Conservation (phyloP, 2,113 vertebrate genomes). For the Lichenostomus cassidix region DNA sequence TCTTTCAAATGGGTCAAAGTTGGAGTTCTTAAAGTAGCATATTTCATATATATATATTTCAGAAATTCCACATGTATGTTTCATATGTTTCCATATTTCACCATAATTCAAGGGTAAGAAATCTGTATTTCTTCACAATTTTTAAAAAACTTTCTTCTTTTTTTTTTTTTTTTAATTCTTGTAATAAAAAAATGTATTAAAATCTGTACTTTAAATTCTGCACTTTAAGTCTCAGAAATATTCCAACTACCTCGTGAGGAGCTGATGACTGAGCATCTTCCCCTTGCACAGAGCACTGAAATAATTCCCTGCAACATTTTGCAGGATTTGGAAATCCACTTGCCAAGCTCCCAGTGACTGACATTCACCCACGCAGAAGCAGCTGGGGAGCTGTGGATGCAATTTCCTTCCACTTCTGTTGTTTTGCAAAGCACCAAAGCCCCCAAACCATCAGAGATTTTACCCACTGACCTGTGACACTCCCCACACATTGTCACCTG, state of each 20-base stretch:
- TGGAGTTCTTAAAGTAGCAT: neutral
- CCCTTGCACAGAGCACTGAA: neutral
- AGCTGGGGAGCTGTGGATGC: neutral
- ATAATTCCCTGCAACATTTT: neutral
- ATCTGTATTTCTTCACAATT: too few species aligned
- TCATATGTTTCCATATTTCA: neutral
- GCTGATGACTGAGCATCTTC: neutral
- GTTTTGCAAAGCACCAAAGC: neutral
- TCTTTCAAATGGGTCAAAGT: neutral
- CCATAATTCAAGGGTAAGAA: neutral
- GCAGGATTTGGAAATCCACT: neutral
- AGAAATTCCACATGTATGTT: too few species aligned
- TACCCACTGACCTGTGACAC: neutral
- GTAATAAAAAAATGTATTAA: too few species aligned
- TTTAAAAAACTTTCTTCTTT: too few species aligned
- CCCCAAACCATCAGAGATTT: neutral
- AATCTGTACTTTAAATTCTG: neutral
- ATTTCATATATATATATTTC: neutral
- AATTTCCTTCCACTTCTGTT: neutral
- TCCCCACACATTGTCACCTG: rapidly evolving
- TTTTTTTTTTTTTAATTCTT: too few species aligned
- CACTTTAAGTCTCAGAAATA: neutral
- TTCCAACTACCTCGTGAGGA: rapidly evolving
- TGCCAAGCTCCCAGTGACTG: neutral
- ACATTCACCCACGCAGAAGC: neutral